A percentile compares a stretch with the other conserved stretches of the same genome.
Evolutionary conservation across 1,140 invertebrate genomes (phyloP).

Genomic region (Drosophila albomicans): DNA sequence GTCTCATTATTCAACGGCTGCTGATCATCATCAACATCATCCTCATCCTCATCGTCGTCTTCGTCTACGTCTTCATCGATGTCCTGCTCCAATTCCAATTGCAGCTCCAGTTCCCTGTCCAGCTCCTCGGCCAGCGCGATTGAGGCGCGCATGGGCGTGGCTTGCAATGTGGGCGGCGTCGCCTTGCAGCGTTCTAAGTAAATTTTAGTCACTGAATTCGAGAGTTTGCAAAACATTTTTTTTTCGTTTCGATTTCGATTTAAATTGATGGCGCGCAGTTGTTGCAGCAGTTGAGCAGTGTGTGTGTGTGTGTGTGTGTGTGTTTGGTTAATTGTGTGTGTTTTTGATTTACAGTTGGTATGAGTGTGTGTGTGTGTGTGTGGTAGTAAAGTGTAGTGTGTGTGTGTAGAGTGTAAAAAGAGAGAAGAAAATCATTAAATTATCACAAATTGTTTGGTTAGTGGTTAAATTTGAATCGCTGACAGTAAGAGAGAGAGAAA

Average conservation of each 20-base stretch:
- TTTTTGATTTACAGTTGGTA: slow-evolving; percentile 33
- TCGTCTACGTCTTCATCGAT: slow-evolving; percentile 43
- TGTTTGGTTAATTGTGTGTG: slow-evolving; percentile 51
- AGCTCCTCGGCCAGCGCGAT: slow-evolving; percentile 68
- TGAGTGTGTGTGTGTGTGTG: slow-evolving; percentile 54
- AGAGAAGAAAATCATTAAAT: slow-evolving; percentile 76
- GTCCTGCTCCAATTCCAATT: slow-evolving; percentile 30
- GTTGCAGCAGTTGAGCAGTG: slow-evolving; percentile 38
- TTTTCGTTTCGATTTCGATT: slow-evolving; percentile 22
- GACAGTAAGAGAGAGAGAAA: slow-evolving; percentile 6
- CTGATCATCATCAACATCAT: slow-evolving; percentile 75
- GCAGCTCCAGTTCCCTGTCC: slow-evolving; percentile 69
- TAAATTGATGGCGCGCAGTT: slow-evolving; percentile 1
- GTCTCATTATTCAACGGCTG: slow-evolving; percentile 75
- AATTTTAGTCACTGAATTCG: slow-evolving; percentile 74
- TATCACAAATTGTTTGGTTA: slow-evolving; percentile 66
- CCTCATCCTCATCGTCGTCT: slow-evolving; percentile 64
- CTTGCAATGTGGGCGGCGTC: slow-evolving; percentile 48
- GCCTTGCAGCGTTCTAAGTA: slow-evolving; percentile 70
- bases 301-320: slow-evolving; percentile 47
- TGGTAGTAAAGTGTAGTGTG: slow-evolving; percentile 27
- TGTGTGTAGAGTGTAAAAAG: slow-evolving; percentile 39
- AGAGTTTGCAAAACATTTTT: slow-evolving; percentile 42
- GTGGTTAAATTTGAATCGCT: slow-evolving; percentile 48
- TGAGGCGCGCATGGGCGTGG: slow-evolving; percentile 71